Conservation (phyloP, 2,113 vertebrate genomes). For the Martes martes region DNA sequence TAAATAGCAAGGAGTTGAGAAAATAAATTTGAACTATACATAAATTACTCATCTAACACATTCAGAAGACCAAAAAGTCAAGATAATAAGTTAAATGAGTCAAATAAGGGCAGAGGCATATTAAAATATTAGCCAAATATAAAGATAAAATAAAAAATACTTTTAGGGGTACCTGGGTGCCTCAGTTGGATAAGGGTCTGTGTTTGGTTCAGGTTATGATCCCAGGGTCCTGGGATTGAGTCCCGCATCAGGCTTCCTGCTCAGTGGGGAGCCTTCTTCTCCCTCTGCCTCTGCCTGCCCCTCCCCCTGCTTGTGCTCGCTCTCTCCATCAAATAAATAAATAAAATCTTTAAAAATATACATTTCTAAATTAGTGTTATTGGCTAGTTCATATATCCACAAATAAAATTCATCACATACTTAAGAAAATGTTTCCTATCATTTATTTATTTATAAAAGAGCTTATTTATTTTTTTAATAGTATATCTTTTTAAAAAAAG, state of each 20-base stretch:
- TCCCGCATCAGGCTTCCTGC: too few relatives aligned
- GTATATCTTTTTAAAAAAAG: too few relatives aligned
- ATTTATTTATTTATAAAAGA: not conserved
- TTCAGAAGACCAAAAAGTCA: not conserved
- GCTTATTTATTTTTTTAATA: not conserved
- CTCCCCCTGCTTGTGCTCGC: too few relatives aligned
- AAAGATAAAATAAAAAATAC: not conserved
- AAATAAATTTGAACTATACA: slow-evolving; percentile 60
- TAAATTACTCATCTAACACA: slow-evolving; percentile 34
- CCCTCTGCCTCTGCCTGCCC: too few relatives aligned
- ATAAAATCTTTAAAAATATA: too few relatives aligned
- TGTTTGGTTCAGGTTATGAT: too few relatives aligned
- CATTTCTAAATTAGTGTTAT: slow-evolving; percentile 34
- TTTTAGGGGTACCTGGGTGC: not conserved
- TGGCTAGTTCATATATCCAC: not conserved
- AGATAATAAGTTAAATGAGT: slow-evolving; percentile 42
- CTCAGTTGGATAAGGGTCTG: too few relatives aligned
- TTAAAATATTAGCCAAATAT: not conserved
- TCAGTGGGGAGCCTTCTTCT: too few relatives aligned
- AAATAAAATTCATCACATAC: not conserved
- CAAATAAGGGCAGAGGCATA: not conserved
- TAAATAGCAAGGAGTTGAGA: slow-evolving; percentile 51
- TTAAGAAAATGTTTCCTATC: not conserved
- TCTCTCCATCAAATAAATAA: too few relatives aligned
- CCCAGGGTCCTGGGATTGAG: too few relatives aligned